These are phyloP conservation scores for Fulica atra DNA, from an alignment of 2,113 vertebrate species.

Conservation along the genomic window DNA sequence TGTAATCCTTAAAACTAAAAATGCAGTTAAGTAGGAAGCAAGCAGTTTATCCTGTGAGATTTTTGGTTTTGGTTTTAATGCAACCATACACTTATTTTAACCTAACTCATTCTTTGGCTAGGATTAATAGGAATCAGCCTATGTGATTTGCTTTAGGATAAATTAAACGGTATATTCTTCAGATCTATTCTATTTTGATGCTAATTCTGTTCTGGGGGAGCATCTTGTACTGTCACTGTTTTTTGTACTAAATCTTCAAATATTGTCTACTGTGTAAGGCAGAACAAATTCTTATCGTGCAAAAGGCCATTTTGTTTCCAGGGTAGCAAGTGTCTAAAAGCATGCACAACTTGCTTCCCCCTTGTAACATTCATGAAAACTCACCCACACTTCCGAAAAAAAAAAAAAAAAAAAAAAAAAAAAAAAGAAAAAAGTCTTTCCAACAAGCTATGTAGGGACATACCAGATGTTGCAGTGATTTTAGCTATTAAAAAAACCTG, in stretches of 20 bases:
- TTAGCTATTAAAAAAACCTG: conserved; percentile 79
- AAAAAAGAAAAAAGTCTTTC: conserved; percentile 41
- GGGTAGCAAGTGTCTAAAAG: conserved; percentile 90
- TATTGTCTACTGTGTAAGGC: conserved; percentile 91
- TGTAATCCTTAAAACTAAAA: conserved; percentile 90
- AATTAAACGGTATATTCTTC: conserved; percentile 86
- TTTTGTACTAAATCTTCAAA: conserved; percentile 90
- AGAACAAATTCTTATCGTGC: conserved; percentile 83
- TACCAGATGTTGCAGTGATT: conserved; percentile 94
- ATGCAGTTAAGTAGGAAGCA: conserved; percentile 87
- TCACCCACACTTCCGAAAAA: conserved; percentile 83
- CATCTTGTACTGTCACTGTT: conserved; percentile 93
- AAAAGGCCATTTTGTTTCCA: conserved; percentile 83
- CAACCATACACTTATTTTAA: conserved; percentile 87
- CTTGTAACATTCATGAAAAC: conserved; percentile 89
- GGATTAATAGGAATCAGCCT: conserved; percentile 86
- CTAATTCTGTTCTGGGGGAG: conserved; percentile 94
- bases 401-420: neutral
- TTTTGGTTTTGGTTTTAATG: conserved; percentile 73
- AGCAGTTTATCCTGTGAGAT: conserved; percentile 81
- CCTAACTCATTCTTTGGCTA: conserved; percentile 86
- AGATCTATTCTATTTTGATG: conserved; percentile 93
- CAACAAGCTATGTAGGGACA: conserved; percentile 80
- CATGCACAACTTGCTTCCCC: conserved; percentile 96
- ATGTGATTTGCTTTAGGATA: conserved; percentile 94